Evolutionary conservation across 2,797 vertebrate genomes (phyloP).

Genomic region (Dryobates pubescens): DNA sequence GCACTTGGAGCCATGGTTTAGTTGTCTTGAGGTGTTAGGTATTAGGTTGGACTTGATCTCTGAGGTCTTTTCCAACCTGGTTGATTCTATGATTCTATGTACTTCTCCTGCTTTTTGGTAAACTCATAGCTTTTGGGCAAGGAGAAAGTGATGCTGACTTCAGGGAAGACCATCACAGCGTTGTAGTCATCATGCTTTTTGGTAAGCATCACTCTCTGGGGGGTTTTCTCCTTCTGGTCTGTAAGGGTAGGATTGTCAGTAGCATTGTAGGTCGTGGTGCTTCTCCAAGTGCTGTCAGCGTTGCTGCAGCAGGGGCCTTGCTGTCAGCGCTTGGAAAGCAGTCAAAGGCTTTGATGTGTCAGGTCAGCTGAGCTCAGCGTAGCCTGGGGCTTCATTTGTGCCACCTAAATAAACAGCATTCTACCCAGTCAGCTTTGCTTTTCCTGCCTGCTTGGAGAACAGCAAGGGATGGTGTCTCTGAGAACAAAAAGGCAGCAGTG

Average conservation of each 20-base stretch:
- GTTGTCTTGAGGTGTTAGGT: no score
- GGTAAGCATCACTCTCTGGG: background rate
- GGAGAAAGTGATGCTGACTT: background rate
- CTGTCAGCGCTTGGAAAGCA: background rate
- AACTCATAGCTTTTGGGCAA: rapidly evolving
- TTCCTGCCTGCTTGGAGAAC: constrained; percentile 1
- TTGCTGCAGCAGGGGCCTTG: background rate
- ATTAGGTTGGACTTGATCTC: no score
- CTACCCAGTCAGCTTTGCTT: constrained; percentile 21
- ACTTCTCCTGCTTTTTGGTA: background rate
- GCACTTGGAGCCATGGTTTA: no score
- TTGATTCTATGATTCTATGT: no score
- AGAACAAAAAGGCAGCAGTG: background rate
- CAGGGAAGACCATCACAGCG: rapidly evolving
- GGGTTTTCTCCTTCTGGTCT: background rate
- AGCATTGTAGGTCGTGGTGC: rapidly evolving
- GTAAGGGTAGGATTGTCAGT: background rate
- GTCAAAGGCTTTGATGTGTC: constrained; percentile 37
- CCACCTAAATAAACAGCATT: background rate
- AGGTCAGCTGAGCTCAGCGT: constrained; percentile 36
- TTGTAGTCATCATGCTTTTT: background rate
- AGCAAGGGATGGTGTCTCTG: background rate
- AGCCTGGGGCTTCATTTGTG: background rate
- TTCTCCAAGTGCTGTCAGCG: background rate
- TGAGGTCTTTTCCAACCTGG: no score